Evolutionary conservation across 1,140 invertebrate genomes (phyloP).

Genomic region (Bursaphelenchus mucronatus): DNA sequence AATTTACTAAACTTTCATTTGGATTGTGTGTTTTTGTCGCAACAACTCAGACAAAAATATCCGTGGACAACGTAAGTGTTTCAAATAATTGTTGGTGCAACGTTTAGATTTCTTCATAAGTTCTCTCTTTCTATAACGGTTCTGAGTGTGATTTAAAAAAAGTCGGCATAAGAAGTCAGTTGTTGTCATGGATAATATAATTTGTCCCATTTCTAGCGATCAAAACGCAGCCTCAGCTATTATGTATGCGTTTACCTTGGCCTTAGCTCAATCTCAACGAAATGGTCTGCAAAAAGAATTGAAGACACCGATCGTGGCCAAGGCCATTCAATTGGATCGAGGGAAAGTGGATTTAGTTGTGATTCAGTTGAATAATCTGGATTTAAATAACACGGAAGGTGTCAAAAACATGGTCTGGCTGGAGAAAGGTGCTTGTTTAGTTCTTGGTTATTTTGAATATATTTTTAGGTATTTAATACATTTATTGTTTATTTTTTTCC

Average conservation of each 20-base stretch:
- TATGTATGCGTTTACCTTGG: constrained; percentile 51
- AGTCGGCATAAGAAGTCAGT: neutral
- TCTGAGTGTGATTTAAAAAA: neutral
- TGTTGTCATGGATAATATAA: constrained; percentile 12
- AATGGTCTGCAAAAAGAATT: constrained; percentile 17
- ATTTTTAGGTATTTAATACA: neutral
- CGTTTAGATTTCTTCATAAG: neutral
- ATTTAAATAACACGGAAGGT: constrained; percentile 30
- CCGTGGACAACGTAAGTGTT: constrained; percentile 53
- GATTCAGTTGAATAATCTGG: constrained; percentile 52
- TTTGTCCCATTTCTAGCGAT: constrained; percentile 34
- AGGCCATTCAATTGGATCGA: constrained; percentile 52
- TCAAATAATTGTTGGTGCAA: neutral
- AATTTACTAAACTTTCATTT: constrained; percentile 25
- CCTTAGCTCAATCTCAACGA: constrained; percentile 47
- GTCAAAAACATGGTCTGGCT: constrained; percentile 57
- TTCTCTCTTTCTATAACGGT: constrained; percentile 22
- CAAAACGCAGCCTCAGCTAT: constrained; percentile 58
- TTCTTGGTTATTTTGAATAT: neutral
- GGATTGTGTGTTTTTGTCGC: constrained; percentile 40
- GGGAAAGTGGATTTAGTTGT: constrained; percentile 54
- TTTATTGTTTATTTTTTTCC: constrained; percentile 14
- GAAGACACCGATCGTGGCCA: constrained; percentile 34
- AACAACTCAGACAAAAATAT: constrained; percentile 57
- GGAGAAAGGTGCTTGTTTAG: constrained; percentile 44